Evolutionary conservation across 23 tunicate genomes (phyloP), one percentile per base, ranked within the genome.

Genomic region (Halocynthia roretzi): DNA sequence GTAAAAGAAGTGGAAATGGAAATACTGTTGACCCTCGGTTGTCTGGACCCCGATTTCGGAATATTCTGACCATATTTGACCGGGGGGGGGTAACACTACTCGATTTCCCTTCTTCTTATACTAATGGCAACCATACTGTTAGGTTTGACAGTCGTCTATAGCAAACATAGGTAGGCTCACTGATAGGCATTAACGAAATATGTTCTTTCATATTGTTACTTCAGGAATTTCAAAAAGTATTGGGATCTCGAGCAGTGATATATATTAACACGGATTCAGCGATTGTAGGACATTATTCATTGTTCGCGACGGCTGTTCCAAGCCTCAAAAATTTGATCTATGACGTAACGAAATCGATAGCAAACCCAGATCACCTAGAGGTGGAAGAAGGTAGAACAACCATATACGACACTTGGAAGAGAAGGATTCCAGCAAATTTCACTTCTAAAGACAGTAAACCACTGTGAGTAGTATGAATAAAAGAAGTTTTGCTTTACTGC

Each of bases 211-310:
- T 56, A 71, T 20, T 10, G 10, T 21, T 74, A 56, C 10, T 74
- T 14, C 21, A 86, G 91, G 81, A 86, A 57, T 80, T 86, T 53
- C 90, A 85, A 54, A 85, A 85, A 54, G 84, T 58, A 8, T 51
- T 85, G 6, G 69, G 63, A 66, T 67, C 81, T 8, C 80, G 90
- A 61, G 53, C 96, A 8, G 82, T 89, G 14, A 85, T 77, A 15
- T 89, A 89, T 62, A 40, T 89, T 17, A 89, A 89, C 65, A 81
- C 77, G 23, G 96, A 89, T 65, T 54, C 73, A 14, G 22, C 71
- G 15, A 85, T 89, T 9, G 6, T 12, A 7, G 96, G 89, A 31
- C 80, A 80, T 40, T 84, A 63, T 78, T 55, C 85, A 21, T 71
- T 89, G 8, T 51, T 52, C 19, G 91, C 62, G 5, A 61, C 8